Evolutionary conservation across 2,888 invertebrate genomes (phyloP).

Genomic region (Tiliacea aurago): DNA sequence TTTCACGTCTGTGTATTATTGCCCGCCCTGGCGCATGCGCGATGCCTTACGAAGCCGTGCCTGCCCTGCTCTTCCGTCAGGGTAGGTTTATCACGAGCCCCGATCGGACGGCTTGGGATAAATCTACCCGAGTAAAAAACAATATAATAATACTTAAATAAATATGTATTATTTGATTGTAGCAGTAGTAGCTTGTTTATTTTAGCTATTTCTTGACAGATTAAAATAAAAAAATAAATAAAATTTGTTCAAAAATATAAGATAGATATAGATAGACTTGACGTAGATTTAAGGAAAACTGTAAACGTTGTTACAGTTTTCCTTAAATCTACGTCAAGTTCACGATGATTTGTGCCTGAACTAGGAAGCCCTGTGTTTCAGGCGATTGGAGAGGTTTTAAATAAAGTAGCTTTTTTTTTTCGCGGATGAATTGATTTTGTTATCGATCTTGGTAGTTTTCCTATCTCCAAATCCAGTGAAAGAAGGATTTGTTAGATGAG

Average conservation of each 20-base stretch:
- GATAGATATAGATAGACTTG: no score
- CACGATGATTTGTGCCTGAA: no score
- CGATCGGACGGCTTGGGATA: constrained; percentile 7
- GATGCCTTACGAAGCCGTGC: neutral
- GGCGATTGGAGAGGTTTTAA: neutral
- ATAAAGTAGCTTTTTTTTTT: neutral
- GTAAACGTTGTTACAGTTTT: no score
- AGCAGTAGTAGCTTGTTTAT: neutral
- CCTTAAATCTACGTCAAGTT: no score
- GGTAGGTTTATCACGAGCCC: constrained; percentile 12
- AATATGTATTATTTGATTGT: neutral
- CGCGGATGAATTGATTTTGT: neutral
- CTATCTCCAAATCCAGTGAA: neutral
- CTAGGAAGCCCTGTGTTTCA: no score
- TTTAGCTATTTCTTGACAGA: neutral
- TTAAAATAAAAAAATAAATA: no score
- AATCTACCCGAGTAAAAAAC: neutral
- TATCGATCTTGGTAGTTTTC: neutral
- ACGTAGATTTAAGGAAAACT: no score
- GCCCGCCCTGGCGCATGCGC: constrained; percentile 1
- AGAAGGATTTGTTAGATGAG: neutral
- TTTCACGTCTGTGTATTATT: neutral
- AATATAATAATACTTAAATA: neutral
- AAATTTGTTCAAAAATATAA: no score
- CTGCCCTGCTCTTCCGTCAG: neutral